Conservation (phyloP, 2,888 invertebrate species). For the Drosophila melanosoma region DNA sequence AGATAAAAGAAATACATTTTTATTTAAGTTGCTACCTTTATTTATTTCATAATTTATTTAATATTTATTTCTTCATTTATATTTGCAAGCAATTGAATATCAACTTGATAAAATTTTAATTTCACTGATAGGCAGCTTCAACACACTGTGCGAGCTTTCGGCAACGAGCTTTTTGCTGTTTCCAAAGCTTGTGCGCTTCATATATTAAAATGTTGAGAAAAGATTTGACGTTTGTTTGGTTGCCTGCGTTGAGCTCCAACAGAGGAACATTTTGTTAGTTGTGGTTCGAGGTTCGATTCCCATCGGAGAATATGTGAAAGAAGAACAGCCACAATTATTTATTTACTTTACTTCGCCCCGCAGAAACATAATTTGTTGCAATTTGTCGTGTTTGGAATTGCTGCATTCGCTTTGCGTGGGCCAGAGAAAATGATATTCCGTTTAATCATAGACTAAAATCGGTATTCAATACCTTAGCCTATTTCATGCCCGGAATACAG, state of each 20-base stretch:
- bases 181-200: slow-evolving; percentile 20
- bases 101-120: neutral
- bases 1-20: neutral
- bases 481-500: slow-evolving; percentile 83
- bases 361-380: slow-evolving; percentile 46
- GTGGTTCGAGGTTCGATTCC: slow-evolving; percentile 33
- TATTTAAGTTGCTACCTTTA: neutral
- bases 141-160: slow-evolving; percentile 30
- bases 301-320: neutral
- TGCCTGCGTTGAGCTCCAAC: slow-evolving; percentile 12
- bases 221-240: slow-evolving; percentile 34
- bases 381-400: slow-evolving; percentile 67
- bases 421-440: slow-evolving; percentile 73
- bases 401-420: slow-evolving; percentile 64
- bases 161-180: slow-evolving; percentile 27
- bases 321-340: neutral
- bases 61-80: neutral
- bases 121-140: neutral
- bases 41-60: no score
- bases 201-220: neutral
- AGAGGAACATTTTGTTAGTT: neutral
- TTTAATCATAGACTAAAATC: slow-evolving; percentile 82
- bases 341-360: slow-evolving; percentile 42
- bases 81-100: neutral
- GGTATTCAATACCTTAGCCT: slow-evolving; percentile 75